phyloP scores from a whole-genome alignment of 2,797 vertebrate species.

The Erpetoichthys calabaricus region DNA sequence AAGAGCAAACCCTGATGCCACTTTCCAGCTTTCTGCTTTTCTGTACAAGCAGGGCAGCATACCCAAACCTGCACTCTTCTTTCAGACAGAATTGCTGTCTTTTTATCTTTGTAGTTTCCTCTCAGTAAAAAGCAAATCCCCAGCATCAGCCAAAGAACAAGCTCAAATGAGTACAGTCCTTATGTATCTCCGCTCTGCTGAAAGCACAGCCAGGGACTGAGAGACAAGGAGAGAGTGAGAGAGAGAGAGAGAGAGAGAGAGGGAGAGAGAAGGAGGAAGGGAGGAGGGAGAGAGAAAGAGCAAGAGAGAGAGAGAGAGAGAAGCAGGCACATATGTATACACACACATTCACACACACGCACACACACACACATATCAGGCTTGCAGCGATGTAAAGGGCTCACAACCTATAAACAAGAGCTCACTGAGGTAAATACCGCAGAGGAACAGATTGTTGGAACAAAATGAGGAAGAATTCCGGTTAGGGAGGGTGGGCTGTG shows the following conservation, averaged over 20 bases:
- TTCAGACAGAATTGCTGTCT: not conserved
- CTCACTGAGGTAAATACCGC: slow-evolving; percentile 27
- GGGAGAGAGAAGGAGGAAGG: slow-evolving; percentile 14
- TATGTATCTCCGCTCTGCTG: slow-evolving; percentile 31
- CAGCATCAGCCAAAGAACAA: slow-evolving; percentile 19
- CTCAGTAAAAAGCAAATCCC: slow-evolving; percentile 24
- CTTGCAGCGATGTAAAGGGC: slow-evolving; percentile 24
- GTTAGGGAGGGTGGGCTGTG: slow-evolving; percentile 8
- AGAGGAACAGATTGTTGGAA: slow-evolving; percentile 42
- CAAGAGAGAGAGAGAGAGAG: slow-evolving; percentile 26
- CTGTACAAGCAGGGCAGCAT: not conserved
- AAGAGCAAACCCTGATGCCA: not conserved
- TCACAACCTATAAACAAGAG: slow-evolving; percentile 33
- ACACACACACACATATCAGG: slow-evolving; percentile 34
- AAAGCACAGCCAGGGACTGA: slow-evolving; percentile 42
- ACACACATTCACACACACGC: slow-evolving; percentile 24
- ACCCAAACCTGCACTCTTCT: not conserved
- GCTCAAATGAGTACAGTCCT: slow-evolving; percentile 22
- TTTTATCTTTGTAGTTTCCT: slow-evolving; percentile 12
- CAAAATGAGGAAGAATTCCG: slow-evolving; percentile 21
- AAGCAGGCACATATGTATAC: slow-evolving; percentile 16
- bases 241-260: slow-evolving; percentile 25
- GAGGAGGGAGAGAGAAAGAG: slow-evolving; percentile 22
- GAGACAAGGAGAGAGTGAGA: slow-evolving; percentile 33
- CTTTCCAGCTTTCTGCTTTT: not conserved